A percentile compares a stretch with the other conserved stretches of the same genome.
Conservation (phyloP, 2,888 invertebrate genomes). For the Galerucella nymphaeae region DNA sequence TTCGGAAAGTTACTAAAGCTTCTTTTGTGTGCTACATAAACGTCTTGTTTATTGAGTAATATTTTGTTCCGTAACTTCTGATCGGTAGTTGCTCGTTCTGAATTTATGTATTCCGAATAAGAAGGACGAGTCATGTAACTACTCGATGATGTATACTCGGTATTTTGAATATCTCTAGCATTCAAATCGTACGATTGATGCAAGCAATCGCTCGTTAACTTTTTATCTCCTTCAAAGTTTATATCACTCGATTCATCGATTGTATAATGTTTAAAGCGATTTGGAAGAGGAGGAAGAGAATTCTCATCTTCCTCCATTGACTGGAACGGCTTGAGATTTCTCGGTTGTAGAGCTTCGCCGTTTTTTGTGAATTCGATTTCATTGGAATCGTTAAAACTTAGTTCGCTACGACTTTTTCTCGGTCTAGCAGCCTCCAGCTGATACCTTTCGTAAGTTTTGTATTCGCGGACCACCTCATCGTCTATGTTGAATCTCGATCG, state of each 20-base stretch:
- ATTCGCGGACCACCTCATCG: neutral
- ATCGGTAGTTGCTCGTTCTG: too few species aligned
- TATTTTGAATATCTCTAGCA: neutral
- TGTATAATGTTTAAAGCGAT: neutral
- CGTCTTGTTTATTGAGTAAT: neutral
- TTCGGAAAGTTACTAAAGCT: neutral
- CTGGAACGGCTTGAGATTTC: neutral
- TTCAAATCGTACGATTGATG: neutral
- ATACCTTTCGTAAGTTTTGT: conserved; percentile 39
- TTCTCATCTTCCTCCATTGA: neutral
- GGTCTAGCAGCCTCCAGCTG: conserved; percentile 49
- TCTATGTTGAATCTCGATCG: neutral
- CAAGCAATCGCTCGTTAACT: neutral
- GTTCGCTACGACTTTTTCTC: conserved; percentile 34
- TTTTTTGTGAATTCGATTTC: neutral
- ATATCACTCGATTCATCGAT: neutral
- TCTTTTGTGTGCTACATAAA: neutral
- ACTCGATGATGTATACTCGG: neutral
- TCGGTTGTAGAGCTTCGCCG: neutral
- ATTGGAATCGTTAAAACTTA: neutral
- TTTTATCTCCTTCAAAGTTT: neutral
- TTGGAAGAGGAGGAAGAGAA: neutral
- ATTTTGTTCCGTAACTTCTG: neutral
- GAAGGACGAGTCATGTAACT: neutral
- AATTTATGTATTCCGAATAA: neutral